Evolutionary conservation across 2,797 vertebrate genomes (phyloP), one percentile per base, ranked within the genome.

Genomic region (Phoeniculus purpureus): DNA sequence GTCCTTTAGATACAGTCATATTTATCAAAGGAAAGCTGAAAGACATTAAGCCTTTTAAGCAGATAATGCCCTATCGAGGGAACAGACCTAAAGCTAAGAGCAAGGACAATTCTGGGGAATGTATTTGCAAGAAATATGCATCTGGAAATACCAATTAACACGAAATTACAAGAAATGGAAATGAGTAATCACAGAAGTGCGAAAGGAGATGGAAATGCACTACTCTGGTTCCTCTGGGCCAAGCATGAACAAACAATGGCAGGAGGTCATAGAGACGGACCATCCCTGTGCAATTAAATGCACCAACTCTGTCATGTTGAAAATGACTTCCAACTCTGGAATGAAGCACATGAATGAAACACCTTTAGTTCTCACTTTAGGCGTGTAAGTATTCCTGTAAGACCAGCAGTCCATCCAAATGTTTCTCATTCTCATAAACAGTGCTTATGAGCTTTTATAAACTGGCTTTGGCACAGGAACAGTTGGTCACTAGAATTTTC

Each of bases 131-230:
- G 7, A 11, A 75, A 50, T 59, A 70, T 9, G 22, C 29, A 47
- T n/a, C 45, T 48, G n/a, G 16, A 59, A 86, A 67, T 45, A 58
- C 21, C 27, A 55, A 83, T 51, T 82, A 87, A 87, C 71, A 82
- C 40, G 32, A n/a, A 85, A 43, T 85, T 50, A 83, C 20, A 91
- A 52, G 66, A 92, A 78, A 91, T 60, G 37, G 54, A 88, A 94
- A 83, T 84, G 22, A 76, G 27, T 45, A 92, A 60, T 48, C 59
- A 92, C 12, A 87, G 56, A 60, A 85, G 93, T 64, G 66, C 0
- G 2, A 85, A 75, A 92, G 47, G 31, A 81, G 47, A 31, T 32
- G 15, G 64, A 64, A 79, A 65, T 50, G 48, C 3, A 18, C 10
- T 43, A 55, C 11, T 56, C n/a, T 1, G 2, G 5, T 18, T 87